Percentiles rank a stretch among this genome's conserved stretches.
These are phyloP conservation scores for Lithosia quadra DNA, from an alignment of 2,888 invertebrate species.

Conservation along the genomic window DNA sequence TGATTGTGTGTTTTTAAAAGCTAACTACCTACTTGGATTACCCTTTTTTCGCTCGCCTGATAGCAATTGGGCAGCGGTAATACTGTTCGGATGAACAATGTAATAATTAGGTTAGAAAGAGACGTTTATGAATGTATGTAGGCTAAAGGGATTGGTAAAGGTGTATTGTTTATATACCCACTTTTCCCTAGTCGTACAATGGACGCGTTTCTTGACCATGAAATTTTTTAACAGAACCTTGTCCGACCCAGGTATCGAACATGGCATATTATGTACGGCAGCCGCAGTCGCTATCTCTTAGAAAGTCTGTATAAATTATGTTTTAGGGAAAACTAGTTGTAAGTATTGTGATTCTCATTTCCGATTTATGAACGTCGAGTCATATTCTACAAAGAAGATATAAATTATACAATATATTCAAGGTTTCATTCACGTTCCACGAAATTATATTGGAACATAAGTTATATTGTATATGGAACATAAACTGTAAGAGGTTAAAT, in stretches of 20 bases:
- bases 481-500: background rate
- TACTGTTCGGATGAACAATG: no score
- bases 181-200: no score
- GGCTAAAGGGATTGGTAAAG: no score
- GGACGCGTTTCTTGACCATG: no score
- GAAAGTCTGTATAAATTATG: background rate
- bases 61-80: no score
- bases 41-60: background rate
- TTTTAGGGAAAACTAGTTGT: background rate
- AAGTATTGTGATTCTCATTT: no score
- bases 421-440: background rate
- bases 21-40: background rate
- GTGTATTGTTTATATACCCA: no score
- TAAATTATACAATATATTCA: slow-evolving; percentile 2
- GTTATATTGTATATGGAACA: slow-evolving; percentile 14
- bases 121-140: no score
- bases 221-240: no score
- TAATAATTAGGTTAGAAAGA: no score
- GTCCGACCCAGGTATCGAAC: background rate
- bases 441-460: background rate
- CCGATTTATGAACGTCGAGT: background rate
- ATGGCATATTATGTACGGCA: background rate
- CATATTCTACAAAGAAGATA: background rate
- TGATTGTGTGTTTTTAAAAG: background rate
- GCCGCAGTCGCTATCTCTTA: background rate